Evolutionary conservation across 2,797 vertebrate species (phyloP).

Genomic region (Oophaga sylvatica): DNA sequence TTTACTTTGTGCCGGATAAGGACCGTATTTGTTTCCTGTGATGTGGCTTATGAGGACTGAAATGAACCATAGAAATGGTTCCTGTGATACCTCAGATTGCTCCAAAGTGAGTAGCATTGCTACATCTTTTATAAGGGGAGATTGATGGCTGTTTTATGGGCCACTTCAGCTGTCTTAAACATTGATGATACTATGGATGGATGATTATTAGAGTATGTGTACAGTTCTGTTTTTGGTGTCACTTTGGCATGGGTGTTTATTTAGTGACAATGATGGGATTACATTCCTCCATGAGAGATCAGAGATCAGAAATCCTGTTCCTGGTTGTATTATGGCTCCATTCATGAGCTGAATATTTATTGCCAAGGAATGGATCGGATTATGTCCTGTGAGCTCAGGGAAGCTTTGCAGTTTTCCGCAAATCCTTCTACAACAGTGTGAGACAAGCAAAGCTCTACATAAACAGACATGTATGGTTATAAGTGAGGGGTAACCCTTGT

Average conservation of each 20-base stretch:
- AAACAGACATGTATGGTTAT: not conserved
- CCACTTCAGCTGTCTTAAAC: too few species aligned
- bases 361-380: not conserved
- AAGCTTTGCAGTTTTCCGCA: not conserved
- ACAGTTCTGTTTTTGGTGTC: too few species aligned
- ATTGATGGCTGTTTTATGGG: too few species aligned
- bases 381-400: not conserved
- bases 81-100: too few species aligned
- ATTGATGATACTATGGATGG: too few species aligned
- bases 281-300: not conserved
- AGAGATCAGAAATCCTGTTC: not conserved
- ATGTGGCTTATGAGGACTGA: too few species aligned
- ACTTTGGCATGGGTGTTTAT: not conserved
- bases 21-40: too few species aligned
- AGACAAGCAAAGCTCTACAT: not conserved
- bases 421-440: not conserved
- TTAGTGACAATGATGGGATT: not conserved
- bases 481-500: not conserved
- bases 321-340: not conserved
- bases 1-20: too few species aligned
- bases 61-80: too few species aligned
- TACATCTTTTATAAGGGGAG: too few species aligned
- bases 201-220: too few species aligned
- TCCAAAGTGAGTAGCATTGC: too few species aligned
- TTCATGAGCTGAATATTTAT: not conserved